Evolutionary conservation across 1,140 invertebrate genomes (phyloP), one percentile per base, ranked within the genome.

Genomic region (Hyles euphorbiae): DNA sequence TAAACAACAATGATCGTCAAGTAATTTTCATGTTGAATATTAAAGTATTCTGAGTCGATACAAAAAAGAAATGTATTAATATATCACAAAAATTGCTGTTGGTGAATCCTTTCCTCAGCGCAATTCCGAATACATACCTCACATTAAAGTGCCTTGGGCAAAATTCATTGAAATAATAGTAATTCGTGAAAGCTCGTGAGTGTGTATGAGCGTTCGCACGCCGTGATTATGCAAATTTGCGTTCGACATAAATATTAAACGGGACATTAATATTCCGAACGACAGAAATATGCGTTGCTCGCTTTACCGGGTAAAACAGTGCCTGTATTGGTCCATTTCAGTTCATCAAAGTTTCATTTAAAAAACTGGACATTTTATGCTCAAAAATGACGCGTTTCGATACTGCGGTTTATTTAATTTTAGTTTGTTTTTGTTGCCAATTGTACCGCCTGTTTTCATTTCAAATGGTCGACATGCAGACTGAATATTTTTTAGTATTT

Each of bases 181-280:
- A 69, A 72, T 76, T 78, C 63, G 63, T 60, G 61, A 78, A 56
- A 79, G 74, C 78, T 62, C 58, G 67, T 72, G 72, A 58, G 64
- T 67, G 60, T 68, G 65, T 69, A 70, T 74, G 80, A 70, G 72
- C 75, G 76, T 75, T 69, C 76, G 66, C 75, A 69, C 74, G 63
- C 74, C 72, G 78, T 85, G 85, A 88, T 88, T 86, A 86, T 88
- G 85, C 75, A 88, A 88, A 88, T 86, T 83, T 76, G 78, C 67
- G 74, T 72, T 71, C 76, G 78, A 81, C 81, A 86, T 86, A 86
- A 88, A 88, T 88, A 86, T 88, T 85, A 82, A 86, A 83, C 80
- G 77, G 75, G 61, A 68, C 81, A 88, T 88, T 88, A 88, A 86
- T 88, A 88, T 88, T 88, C 85, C 70, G 74, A 72, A 74, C 77